Conservation (phyloP, 2,888 invertebrate species). For the Zygogramma bicolorata region DNA sequence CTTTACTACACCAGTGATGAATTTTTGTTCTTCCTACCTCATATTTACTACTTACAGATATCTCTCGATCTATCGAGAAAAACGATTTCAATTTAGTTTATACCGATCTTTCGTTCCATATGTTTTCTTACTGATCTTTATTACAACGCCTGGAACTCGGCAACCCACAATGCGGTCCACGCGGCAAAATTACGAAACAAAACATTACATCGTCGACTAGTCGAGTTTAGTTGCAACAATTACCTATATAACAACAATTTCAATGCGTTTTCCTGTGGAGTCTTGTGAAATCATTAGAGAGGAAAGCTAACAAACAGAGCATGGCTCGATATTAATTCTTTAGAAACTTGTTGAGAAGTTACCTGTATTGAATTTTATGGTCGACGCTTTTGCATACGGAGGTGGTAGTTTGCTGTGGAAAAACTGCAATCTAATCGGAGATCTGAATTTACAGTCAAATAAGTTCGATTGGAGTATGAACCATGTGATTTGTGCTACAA, state of each 20-base stretch:
- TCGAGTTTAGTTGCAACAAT: constrained; percentile 4
- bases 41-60: too few species aligned
- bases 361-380: neutral
- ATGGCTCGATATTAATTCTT: constrained; percentile 8
- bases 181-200: constrained; percentile 31
- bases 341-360: neutral
- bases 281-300: constrained; percentile 30
- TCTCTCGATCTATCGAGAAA: too few species aligned
- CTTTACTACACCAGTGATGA: too few species aligned
- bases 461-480: neutral
- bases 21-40: too few species aligned
- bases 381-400: neutral
- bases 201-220: constrained; percentile 22
- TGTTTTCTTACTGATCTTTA: too few species aligned
- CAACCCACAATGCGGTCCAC: constrained; percentile 32
- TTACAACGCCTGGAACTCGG: neutral
- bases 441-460: neutral
- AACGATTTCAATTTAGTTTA: too few species aligned
- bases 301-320: constrained; percentile 34
- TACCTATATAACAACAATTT: constrained; percentile 12
- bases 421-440: neutral
- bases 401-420: neutral
- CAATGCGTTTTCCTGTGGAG: constrained; percentile 1
- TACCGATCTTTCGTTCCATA: too few species aligned
- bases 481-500: neutral